Conservation (phyloP, 2,113 vertebrate genomes). For the Cygnus atratus region DNA sequence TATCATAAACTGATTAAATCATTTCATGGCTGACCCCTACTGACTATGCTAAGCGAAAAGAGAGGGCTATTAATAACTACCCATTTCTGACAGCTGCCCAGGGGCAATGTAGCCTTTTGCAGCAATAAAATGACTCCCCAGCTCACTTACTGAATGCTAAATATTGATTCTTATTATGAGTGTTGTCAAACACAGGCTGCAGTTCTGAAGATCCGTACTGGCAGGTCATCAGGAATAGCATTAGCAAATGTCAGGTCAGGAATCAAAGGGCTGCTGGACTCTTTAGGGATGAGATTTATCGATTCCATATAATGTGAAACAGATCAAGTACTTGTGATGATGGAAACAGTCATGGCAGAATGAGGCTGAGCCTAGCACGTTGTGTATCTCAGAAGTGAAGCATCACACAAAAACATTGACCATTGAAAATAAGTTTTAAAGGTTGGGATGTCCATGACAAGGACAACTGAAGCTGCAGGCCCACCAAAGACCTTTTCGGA, state of each 20-base stretch:
- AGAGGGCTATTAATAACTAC: conserved; percentile 91
- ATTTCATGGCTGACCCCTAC: conserved; percentile 92
- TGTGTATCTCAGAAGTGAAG: conserved; percentile 54
- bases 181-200: conserved; percentile 86
- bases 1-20: conserved; percentile 96
- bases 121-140: conserved; percentile 81
- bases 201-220: conserved; percentile 81
- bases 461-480: neutral
- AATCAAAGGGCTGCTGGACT: conserved; percentile 83
- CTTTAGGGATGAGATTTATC: conserved; percentile 84
- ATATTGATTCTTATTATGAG: conserved; percentile 89
- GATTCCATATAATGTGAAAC: conserved; percentile 82
- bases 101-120: conserved; percentile 85
- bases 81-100: conserved; percentile 93
- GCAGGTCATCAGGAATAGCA: conserved; percentile 84
- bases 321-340: conserved; percentile 82
- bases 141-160: conserved; percentile 87
- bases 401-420: conserved; percentile 58
- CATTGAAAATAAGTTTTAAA: conserved; percentile 40
- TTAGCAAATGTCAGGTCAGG: conserved; percentile 85
- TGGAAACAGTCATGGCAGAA: conserved; percentile 81
- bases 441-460: conserved; percentile 40
- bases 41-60: conserved; percentile 88
- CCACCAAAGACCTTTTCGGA: neutral
- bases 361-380: conserved; percentile 76